Base-by-base conservation (phyloP, 2,113 vertebrate genomes). In the Indicator maculatus region DNA sequence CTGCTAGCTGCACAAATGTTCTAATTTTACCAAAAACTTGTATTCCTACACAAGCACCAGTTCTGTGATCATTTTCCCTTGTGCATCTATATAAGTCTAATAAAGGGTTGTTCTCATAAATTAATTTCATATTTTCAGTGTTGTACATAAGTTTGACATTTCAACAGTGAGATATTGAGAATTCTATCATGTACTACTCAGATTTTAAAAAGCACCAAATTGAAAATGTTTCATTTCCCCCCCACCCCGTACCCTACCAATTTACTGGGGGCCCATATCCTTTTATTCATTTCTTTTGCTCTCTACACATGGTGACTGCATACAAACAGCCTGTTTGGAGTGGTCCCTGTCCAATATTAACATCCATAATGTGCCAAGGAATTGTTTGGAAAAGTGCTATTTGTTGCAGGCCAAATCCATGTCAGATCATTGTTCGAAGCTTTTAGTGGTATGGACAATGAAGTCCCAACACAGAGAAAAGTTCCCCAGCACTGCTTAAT, bases 221-320 rank as follows among this genome's bases (percentile, higher is more conserved):
- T 0, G 55, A 83, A 7, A n/a, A 23, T 26, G 16, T 36, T 58
- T 67, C 36, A 36, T 36, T 36, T 36, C 36, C 41, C 41, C 41
- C 41, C 41, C 41, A 11, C 41, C 17, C 20, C 74, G 12, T 1
- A 6, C 11, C 9, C 1, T 2, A 15, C 14, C 3, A 4, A 55
- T 20, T 28, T 39, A 17, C 19, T 38, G 5, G 2, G 4, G 7
- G 2, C 5, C 3, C 9, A 14, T 56, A 52, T 53, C 36, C 7
- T 79, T 75, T 44, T 64, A 50, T 61, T 83, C 58, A 31, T 41
- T 77, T 70, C 3, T 47, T 61, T 89, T 79, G 47, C 10, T 4
- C 12, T 79, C 23, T 56, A 59, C 78, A 84, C 3, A 64, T 9
- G 3, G 4, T 45, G 41, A 31, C 14, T 8, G 18, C 31, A 47